Evolutionary conservation across 2,888 invertebrate genomes (phyloP), one percentile per base, ranked within the genome.

Genomic region (Coremacera marginata): DNA sequence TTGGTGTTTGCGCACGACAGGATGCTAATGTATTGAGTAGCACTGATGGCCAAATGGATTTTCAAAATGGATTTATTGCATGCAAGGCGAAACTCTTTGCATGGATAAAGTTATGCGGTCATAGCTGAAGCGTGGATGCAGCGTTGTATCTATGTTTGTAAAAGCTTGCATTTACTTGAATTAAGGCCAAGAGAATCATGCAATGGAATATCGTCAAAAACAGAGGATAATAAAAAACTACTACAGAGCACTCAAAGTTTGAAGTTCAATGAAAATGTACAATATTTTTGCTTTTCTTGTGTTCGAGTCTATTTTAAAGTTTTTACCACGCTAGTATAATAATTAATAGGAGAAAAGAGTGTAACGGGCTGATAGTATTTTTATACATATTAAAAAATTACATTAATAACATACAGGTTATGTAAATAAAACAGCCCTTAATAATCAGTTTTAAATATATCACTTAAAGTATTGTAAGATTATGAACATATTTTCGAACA

Each of bases 1-100:
- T 14, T 63, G 37, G 67, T 57, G 27, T 5, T 25, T 49, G 74
- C 68, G 68, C 49, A 68, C 68, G 68, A 68, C 68, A 51, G 68
- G 25, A 68, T 51, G 68, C 27, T 68, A 68, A 68, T 68, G 68
- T 68, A 68, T 68, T 68, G 68, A 68, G 68, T 27, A 51, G 27
- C 27, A 51, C 68, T 51, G 72, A 72, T 68, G 72, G 72, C 22
- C 31, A 62, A 72, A 72, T 72, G 60, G 71, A 60, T 62, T 62
- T 57, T 72, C 44, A 44, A 72, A 72, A 60, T 62, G 72, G 49
- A 72, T 72, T 72, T 72, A 72, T 72, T 62, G 72, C 60, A 11
- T 62, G 62, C 72, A n/a, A 16, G 62, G 49, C 49, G 25, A 49
- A 22, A 25, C 19, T n/a, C 27, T 72, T 60, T 25, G 62, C 5